phyloP scores from a whole-genome alignment of 2,888 invertebrate genomes.

The Acanthopleura granulata region DNA sequence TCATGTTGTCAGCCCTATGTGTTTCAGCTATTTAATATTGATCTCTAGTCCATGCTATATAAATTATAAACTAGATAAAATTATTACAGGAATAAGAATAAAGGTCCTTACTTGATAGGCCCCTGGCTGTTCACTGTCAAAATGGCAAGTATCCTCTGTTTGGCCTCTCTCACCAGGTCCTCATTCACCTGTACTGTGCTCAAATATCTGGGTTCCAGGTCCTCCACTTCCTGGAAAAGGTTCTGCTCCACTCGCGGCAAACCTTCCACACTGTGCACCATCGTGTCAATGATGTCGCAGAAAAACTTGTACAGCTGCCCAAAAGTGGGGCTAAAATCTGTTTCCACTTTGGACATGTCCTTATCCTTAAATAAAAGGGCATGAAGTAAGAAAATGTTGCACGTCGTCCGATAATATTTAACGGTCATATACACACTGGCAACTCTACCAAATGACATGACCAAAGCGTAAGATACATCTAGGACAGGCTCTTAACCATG shows the following conservation, averaged over 20 bases:
- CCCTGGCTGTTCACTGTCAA: constrained; percentile 62
- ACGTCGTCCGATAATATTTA: too few relatives aligned
- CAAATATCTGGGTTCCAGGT: constrained; percentile 45
- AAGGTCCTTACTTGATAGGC: constrained; percentile 55
- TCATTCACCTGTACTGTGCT: constrained; percentile 55
- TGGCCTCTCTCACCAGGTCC: constrained; percentile 54
- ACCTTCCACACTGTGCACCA: constrained; percentile 58
- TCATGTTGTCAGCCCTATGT: too few relatives aligned
- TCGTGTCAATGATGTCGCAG: constrained; percentile 59
- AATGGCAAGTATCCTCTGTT: constrained; percentile 52
- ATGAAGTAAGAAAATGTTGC: too few relatives aligned
- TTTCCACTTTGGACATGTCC: constrained; percentile 45
- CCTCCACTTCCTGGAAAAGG: constrained; percentile 61
- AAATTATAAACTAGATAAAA: too few relatives aligned
- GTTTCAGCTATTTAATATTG: too few relatives aligned
- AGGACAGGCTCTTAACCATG: too few relatives aligned
- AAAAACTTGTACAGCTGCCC: constrained; percentile 55
- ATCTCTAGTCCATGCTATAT: too few relatives aligned
- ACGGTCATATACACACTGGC: too few relatives aligned
- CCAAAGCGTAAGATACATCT: too few relatives aligned
- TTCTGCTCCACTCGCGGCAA: constrained; percentile 61
- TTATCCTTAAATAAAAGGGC: constrained; percentile 41
- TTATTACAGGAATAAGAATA: too few relatives aligned
- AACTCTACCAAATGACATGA: too few relatives aligned
- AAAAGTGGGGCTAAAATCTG: constrained; percentile 56